Evolutionary conservation across 2,888 invertebrate genomes (phyloP).

Genomic region (Pyralis farinalis): DNA sequence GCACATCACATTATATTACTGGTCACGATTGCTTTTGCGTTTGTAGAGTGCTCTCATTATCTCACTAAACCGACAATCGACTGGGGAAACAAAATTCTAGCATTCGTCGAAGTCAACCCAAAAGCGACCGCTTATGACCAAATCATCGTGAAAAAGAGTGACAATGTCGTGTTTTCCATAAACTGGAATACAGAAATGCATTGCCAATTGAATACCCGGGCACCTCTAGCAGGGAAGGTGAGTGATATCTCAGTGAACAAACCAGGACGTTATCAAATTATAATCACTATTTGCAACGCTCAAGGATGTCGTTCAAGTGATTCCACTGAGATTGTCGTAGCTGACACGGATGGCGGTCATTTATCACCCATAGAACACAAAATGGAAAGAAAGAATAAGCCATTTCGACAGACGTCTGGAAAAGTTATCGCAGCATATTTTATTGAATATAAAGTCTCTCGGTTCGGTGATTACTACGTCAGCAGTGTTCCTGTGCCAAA

Average conservation of each 20-base stretch:
- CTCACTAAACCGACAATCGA: slow-evolving; percentile 69
- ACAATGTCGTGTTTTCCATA: too few relatives aligned
- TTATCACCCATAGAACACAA: slow-evolving; percentile 64
- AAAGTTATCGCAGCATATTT: slow-evolving; percentile 73
- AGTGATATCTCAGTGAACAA: too few relatives aligned
- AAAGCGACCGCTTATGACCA: too few relatives aligned
- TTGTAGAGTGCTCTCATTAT: slow-evolving; percentile 45
- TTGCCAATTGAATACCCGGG: too few relatives aligned
- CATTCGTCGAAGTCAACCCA: too few relatives aligned
- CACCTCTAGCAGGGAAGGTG: too few relatives aligned
- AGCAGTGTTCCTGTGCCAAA: slow-evolving; percentile 67
- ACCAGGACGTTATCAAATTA: slow-evolving; percentile 68
- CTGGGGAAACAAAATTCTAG: too few relatives aligned
- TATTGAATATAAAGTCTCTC: slow-evolving; percentile 75
- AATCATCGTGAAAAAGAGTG: too few relatives aligned
- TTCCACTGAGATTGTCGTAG: slow-evolving; percentile 63
- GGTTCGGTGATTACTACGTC: slow-evolving; percentile 66
- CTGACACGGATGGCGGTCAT: slow-evolving; percentile 75
- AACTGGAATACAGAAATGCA: too few relatives aligned
- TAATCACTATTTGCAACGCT: slow-evolving; percentile 62
- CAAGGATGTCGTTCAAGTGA: slow-evolving; percentile 69
- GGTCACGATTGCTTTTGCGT: slow-evolving; percentile 41
- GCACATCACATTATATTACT: slow-evolving; percentile 46
- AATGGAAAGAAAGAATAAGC: slow-evolving; percentile 62
- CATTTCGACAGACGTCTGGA: slow-evolving; percentile 70